A percentile compares a stretch with the other conserved stretches of the same genome.
These are phyloP conservation scores for Agriopis aurantiaria DNA, from an alignment of 2,888 invertebrate genomes.

Conservation along the genomic window DNA sequence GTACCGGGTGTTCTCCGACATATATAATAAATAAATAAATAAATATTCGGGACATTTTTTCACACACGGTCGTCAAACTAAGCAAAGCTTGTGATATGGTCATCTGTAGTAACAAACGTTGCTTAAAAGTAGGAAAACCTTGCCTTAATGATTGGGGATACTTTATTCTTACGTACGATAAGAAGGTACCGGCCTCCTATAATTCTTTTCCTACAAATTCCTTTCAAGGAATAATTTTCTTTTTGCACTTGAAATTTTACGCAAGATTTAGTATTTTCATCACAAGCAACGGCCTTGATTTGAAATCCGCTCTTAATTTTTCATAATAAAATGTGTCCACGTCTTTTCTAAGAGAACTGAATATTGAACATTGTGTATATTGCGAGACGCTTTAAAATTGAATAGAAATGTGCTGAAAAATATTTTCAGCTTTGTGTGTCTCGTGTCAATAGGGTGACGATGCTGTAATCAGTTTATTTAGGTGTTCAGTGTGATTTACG, in stretches of 20 bases:
- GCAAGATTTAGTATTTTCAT: constrained; percentile 9
- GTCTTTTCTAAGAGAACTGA: neutral
- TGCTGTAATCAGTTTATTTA: constrained; percentile 28
- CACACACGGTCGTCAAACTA: too few species aligned
- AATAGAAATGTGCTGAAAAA: constrained; percentile 8
- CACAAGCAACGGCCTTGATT: constrained; percentile 6
- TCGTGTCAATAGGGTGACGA: constrained; percentile 24
- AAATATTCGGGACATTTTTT: too few species aligned
- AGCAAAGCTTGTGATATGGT: too few species aligned
- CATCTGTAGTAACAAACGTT: too few species aligned
- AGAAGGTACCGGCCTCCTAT: too few species aligned
- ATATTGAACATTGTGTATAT: constrained; percentile 14
- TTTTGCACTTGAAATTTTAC: neutral
- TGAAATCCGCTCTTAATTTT: constrained; percentile 21
- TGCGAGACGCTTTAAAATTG: constrained; percentile 3
- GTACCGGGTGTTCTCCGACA: too few species aligned
- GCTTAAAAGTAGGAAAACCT: too few species aligned
- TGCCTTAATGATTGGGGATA: too few species aligned
- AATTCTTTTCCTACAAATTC: too few species aligned
- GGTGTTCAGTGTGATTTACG: constrained; percentile 13
- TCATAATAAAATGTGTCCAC: constrained; percentile 10
- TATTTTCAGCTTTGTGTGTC: constrained; percentile 15
- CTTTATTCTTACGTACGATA: neutral
- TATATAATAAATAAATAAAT: too few species aligned
- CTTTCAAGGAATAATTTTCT: neutral